Conservation (phyloP, 2,888 invertebrate species). For the Crepidodera aurea region DNA sequence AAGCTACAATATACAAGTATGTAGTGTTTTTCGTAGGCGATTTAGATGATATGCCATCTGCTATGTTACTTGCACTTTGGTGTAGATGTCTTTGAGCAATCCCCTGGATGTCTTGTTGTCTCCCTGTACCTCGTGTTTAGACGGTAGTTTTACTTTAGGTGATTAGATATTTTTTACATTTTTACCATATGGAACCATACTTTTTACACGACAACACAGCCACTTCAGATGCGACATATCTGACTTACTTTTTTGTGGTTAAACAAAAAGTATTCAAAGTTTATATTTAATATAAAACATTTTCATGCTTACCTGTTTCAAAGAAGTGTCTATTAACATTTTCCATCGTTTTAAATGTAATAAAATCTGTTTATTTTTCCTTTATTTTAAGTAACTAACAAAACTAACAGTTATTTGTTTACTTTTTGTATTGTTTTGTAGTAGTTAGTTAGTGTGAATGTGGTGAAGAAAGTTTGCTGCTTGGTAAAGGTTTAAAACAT, state of each 20-base stretch:
- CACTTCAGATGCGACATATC: constrained; percentile 44
- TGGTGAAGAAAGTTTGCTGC: constrained; percentile 18
- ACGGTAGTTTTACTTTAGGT: constrained; percentile 40
- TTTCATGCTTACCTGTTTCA: not conserved
- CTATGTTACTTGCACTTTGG: constrained; percentile 58
- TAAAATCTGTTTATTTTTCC: too few relatives aligned
- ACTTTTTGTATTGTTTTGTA: constrained; percentile 21
- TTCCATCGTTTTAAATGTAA: not conserved
- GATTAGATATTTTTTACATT: constrained; percentile 29
- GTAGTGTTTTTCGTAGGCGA: constrained; percentile 65
- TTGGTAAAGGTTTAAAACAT: constrained; percentile 22
- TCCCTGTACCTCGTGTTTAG: constrained; percentile 52
- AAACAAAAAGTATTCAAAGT: constrained; percentile 28
- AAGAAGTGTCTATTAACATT: not conserved
- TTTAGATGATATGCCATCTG: constrained; percentile 59
- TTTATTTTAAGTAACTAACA: not conserved
- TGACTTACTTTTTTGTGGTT: constrained; percentile 23
- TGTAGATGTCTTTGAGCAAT: constrained; percentile 59
- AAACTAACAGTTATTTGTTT: constrained; percentile 8
- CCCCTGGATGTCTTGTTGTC: constrained; percentile 55
- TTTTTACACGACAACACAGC: constrained; percentile 58
- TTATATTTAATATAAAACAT: not conserved
- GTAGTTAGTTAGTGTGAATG: constrained; percentile 9
- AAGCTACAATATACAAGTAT: constrained; percentile 70
- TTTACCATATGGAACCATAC: constrained; percentile 24